Conservation (phyloP, 2,113 vertebrate genomes). For the Tringa solitaria region DNA sequence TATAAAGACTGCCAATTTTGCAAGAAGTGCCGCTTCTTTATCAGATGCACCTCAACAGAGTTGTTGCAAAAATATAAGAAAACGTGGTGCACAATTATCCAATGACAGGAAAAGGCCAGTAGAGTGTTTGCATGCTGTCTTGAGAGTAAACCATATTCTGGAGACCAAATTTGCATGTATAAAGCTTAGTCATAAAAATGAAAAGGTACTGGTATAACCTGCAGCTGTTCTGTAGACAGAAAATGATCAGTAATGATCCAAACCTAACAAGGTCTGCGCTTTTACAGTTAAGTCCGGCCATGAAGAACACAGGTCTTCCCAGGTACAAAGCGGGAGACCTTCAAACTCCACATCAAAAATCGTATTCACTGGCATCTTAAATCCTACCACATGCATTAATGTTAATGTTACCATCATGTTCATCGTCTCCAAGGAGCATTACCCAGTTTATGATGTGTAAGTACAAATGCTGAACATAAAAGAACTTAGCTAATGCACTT, state of each 20-base stretch:
- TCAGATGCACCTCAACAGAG: neutral
- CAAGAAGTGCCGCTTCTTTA: neutral
- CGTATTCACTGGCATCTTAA: slow-evolving; percentile 70
- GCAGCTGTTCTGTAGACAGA: neutral
- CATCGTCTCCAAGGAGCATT: slow-evolving; percentile 76
- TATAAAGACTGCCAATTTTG: neutral
- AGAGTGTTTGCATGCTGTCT: neutral
- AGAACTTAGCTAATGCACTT: neutral
- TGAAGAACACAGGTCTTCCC: neutral
- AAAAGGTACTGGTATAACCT: neutral
- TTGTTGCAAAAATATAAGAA: neutral
- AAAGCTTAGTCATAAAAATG: neutral
- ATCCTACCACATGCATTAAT: slow-evolving; percentile 82
- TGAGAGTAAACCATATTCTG: neutral
- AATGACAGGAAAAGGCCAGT: neutral
- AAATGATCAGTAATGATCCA: neutral
- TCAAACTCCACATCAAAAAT: neutral
- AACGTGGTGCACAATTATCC: neutral
- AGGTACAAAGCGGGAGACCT: neutral
- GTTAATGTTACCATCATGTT: slow-evolving; percentile 76
- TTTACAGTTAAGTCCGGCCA: neutral
- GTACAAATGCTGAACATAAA: neutral
- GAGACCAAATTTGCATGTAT: neutral
- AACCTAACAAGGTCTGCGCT: neutral
- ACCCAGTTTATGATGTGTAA: slow-evolving; percentile 88